Percentiles rank a stretch among this genome's conserved stretches.
Conservation (phyloP, 1,140 invertebrate species). For the Caenorhabditis brenneri region DNA sequence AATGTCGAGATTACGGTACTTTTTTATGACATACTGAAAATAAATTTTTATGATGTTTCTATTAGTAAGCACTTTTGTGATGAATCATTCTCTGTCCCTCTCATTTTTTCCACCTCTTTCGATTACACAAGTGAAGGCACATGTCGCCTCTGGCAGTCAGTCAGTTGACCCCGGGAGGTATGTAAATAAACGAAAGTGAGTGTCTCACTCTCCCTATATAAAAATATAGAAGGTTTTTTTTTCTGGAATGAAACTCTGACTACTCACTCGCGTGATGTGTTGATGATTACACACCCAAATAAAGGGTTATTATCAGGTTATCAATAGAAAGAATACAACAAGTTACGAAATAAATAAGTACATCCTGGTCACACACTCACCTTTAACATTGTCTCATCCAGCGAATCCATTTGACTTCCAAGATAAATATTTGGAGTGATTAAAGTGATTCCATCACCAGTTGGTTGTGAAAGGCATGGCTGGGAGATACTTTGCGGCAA, state of each 20-base stretch:
- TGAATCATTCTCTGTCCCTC: not conserved
- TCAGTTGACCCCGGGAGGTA: constrained; percentile 26
- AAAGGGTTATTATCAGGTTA: constrained; percentile 6
- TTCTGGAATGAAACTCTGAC: constrained; percentile 28
- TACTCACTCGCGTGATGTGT: constrained; percentile 9
- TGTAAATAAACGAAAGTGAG: constrained; percentile 38
- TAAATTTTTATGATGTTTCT: no score
- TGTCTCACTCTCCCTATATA: not conserved
- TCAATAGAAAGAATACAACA: not conserved
- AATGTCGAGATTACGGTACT: not conserved
- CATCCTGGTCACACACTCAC: constrained; percentile 66
- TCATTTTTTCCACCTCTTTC: not conserved
- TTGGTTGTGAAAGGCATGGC: constrained; percentile 62
- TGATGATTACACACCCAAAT: constrained; percentile 21
- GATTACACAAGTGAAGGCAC: constrained; percentile 19
- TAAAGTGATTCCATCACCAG: constrained; percentile 74
- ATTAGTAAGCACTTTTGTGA: no score
- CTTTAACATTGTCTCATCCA: constrained; percentile 74
- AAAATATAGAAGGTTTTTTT: not conserved
- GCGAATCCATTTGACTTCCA: constrained; percentile 76
- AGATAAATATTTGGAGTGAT: constrained; percentile 76
- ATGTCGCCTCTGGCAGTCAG: constrained; percentile 39
- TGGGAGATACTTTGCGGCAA: constrained; percentile 72
- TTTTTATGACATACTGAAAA: not conserved
- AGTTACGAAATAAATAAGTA: not conserved